These are phyloP conservation scores for Metaphire vulgaris DNA, from an alignment of 1,140 invertebrate genomes.

Conservation along the genomic window DNA sequence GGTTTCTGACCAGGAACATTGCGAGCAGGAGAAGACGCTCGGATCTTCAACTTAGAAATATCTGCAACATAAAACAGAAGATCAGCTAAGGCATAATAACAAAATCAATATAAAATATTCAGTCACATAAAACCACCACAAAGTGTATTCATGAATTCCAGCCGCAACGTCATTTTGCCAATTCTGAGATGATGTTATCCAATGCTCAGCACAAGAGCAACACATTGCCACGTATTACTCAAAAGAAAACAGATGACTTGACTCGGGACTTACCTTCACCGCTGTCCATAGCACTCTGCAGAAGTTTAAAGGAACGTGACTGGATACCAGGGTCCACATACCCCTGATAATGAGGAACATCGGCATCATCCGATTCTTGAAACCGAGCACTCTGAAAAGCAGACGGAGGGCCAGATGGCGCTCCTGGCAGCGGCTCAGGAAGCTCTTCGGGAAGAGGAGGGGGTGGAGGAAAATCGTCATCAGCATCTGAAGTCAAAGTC, in stretches of 20 bases:
- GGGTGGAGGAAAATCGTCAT: neutral
- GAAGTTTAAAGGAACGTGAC: neutral
- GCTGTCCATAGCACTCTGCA: neutral
- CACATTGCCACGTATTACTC: too few species aligned
- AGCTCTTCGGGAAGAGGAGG: neutral
- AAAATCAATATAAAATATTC: neutral
- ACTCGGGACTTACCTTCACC: neutral
- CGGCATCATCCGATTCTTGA: neutral
- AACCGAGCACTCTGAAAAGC: neutral
- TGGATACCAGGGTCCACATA: neutral
- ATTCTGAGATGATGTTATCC: too few species aligned
- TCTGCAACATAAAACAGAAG: neutral
- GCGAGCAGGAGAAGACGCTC: neutral
- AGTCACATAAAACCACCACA: too few species aligned
- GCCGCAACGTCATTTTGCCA: too few species aligned
- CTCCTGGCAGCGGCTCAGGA: neutral
- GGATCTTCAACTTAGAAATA: neutral
- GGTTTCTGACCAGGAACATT: neutral
- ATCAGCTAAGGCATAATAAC: neutral
- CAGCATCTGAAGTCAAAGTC: too few species aligned
- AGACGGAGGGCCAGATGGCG: too few species aligned
- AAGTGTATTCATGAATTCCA: too few species aligned
- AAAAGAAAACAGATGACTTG: too few species aligned
- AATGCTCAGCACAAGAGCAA: too few species aligned
- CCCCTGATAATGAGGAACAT: neutral